Base-by-base conservation (phyloP, 2,888 invertebrate species). In the Dryococelus australis region DNA sequence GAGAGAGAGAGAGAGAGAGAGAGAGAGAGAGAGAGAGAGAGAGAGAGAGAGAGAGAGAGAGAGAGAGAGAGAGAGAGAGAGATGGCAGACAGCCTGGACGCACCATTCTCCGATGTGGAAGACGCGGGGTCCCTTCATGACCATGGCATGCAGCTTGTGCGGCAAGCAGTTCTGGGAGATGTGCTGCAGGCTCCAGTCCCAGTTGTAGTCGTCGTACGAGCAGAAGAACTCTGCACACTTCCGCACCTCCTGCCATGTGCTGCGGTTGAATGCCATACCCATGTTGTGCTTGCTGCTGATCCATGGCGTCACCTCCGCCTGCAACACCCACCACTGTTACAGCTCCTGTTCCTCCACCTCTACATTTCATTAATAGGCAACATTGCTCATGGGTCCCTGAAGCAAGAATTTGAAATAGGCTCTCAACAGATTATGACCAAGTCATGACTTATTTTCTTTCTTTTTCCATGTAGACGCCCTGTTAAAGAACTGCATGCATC, bases 91-190 rank as follows among this genome's bases (percentile, higher is more conserved):
- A 35, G 35, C 35, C 35, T 35, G 35, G 13, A 47, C 95, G 94
- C 92, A 99, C 98, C 99, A 99, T 94, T 99, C 99, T 51, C 99
- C 99, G 91, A 99, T 99, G 93, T 99, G 99, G 93, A 99, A 99
- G 88, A 99, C 98, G 88, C 99, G 93, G 0, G 99, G 99, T 0
- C 98, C 98, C 91, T 97, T 96, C 91, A 98, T 96, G 90, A 98
- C 95, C 93, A 99, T 96, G 0, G 98, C 97, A 90, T 96, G 96
- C 89, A 99, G 94, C 90, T 97, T 97, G 87, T 94, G 93, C 0
- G 94, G 94, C 88, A 97, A 94, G 91, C 97, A 96, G 90, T 97
- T 96, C 92, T 98, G 97, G 0, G 98, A 97, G 86, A 98, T 94
- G 92, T 98, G 97, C 89, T 98, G 96, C 89, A 99, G 93, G 0